A percentile compares a stretch with the other conserved stretches of the same genome.
phyloP scores from a whole-genome alignment of 2,113 vertebrate species.

The Pygoscelis antarcticus region DNA sequence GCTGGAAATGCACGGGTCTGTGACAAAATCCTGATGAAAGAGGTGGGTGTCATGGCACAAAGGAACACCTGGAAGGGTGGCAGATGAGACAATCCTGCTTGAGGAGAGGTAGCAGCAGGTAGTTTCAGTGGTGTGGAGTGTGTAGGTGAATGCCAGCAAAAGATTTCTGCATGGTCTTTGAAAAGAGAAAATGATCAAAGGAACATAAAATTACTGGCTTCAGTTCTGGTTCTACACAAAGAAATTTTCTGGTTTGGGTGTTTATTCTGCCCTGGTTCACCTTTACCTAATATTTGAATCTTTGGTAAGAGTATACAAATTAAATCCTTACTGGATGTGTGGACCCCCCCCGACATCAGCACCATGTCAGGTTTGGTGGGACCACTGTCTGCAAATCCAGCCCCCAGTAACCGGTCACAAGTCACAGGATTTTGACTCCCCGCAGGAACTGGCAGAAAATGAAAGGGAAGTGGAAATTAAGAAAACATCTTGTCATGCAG shows the following conservation, averaged over 20 bases:
- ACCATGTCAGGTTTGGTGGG: not conserved
- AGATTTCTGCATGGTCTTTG: not conserved
- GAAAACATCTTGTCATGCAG: not conserved
- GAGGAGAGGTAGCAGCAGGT: not conserved
- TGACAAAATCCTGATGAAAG: not conserved
- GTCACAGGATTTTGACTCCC: not conserved
- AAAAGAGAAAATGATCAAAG: not conserved
- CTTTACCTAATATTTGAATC: not conserved
- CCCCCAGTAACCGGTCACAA: not conserved
- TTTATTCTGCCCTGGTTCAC: not conserved
- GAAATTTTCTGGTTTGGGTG: not conserved
- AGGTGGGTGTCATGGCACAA: not conserved
- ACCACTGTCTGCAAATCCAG: not conserved
- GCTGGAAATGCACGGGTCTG: not conserved
- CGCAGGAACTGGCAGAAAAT: not conserved
- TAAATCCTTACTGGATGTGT: not conserved
- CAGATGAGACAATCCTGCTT: not conserved
- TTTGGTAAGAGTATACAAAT: not conserved
- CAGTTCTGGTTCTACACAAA: not conserved
- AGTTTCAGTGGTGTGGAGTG: not conserved
- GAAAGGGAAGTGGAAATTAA: not conserved
- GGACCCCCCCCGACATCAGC: fast-evolving
- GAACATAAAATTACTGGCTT: not conserved
- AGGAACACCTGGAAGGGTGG: not conserved
- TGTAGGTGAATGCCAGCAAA: not conserved